Evolutionary conservation across 2,888 invertebrate species (phyloP), one percentile per base, ranked within the genome.

Genomic region (Oscheius sp.): DNA sequence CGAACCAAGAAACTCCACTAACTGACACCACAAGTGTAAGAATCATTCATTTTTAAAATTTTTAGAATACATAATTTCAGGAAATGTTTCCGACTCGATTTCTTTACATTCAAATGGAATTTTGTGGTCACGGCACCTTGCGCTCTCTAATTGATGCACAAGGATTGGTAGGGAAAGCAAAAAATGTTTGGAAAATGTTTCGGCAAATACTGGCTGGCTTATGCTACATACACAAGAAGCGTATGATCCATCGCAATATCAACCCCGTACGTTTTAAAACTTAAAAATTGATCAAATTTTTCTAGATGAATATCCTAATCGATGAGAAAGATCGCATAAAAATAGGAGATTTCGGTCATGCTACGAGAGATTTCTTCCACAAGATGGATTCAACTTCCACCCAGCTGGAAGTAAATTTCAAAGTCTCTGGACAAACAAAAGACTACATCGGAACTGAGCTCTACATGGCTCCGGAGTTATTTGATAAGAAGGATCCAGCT

Each of bases 141-240:
- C 37, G 37, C 15, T 37, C 37, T 15, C 15, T 37, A 37, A 37
- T 37, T 15, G 37, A 37, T 8, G 15, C 8, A 10, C 8, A 37
- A 8, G 15, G 15, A 10, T 15, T 37, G 8, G 55, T 52, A 12
- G 46, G 37, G 15, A 48, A 71, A 37, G 46, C 67, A 25, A 57
- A 92, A 82, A 89, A 94, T 45, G 91, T 93, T 33, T 73, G 75
- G 75, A 37, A 95, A 45, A 88, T 97, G 10, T 96, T 98, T 86
- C 90, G 96, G 15, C 97, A 97, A 89, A 94, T 97, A 63, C 91
- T 95, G 57, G 95, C 96, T 89, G 37, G 37, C 8, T 15, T 37
- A 8, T 37, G 8, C 15, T 37, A 37, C 15, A 37, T 37, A 8
- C 37, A 37, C 15, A 37, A 15, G 15, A 8, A 37, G 15, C 8